These are phyloP conservation scores for Campoplex capitator DNA, from an alignment of 2,888 invertebrate genomes.

Conservation along the genomic window DNA sequence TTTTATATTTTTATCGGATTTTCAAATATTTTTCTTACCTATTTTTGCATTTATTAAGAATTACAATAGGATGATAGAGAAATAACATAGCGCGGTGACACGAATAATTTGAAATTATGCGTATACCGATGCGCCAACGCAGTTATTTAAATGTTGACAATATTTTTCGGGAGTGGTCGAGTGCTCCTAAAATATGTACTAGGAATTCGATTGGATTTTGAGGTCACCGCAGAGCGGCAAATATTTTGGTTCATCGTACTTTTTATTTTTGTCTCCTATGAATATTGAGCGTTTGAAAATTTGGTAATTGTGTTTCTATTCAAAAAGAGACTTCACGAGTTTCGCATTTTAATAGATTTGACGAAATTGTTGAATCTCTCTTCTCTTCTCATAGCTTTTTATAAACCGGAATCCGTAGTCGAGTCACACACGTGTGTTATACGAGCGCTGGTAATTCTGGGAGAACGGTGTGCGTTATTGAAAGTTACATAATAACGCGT, in stretches of 20 bases:
- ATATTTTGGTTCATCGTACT: neutral
- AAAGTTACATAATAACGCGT: conserved; percentile 59
- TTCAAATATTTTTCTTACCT: neutral
- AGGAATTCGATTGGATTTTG: neutral
- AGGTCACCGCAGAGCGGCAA: neutral
- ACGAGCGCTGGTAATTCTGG: conserved; percentile 61
- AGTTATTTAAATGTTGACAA: neutral
- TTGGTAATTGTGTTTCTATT: neutral
- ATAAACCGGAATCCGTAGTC: neutral
- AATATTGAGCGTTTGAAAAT: neutral
- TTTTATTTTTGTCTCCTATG: neutral
- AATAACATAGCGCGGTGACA: neutral
- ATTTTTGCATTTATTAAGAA: neutral
- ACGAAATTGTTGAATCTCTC: conserved; percentile 7
- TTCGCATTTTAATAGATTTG: conserved; percentile 43
- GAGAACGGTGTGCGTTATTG: conserved; percentile 59
- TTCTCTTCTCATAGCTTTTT: neutral
- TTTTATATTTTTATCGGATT: neutral
- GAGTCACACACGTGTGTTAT: conserved; percentile 47
- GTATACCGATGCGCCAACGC: neutral
- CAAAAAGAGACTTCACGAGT: conserved; percentile 47
- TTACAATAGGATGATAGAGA: neutral
- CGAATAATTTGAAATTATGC: neutral
- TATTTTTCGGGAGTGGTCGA: too few species aligned
- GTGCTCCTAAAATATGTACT: neutral